phyloP scores from a whole-genome alignment of 2,797 vertebrate species.

The Hylomyscus alleni region DNA sequence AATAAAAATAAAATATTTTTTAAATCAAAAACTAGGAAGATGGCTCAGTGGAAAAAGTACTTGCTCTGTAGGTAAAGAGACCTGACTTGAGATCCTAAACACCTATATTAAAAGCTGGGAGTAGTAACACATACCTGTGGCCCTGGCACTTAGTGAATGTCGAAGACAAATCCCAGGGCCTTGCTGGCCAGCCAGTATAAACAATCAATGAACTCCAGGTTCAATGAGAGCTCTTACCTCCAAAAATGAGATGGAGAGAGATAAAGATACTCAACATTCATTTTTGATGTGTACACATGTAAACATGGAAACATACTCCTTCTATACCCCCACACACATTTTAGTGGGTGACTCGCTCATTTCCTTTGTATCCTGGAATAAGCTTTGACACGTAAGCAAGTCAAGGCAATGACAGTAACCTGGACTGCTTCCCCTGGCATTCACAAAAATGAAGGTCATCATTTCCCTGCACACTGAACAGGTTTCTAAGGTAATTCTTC shows the following conservation, averaged over 20 bases:
- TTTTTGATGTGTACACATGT: not conserved
- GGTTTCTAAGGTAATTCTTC: constrained; percentile 21
- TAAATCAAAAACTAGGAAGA: not conserved
- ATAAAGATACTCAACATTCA: not conserved
- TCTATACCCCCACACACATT: not conserved
- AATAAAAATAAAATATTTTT: not conserved
- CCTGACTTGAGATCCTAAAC: not conserved
- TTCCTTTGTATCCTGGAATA: not conserved
- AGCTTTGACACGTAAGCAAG: not conserved
- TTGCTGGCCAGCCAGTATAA: no score
- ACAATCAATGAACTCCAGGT: not conserved
- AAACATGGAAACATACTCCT: not conserved
- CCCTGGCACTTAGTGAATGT: not conserved
- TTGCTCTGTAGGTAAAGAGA: not conserved
- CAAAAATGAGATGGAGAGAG: not conserved
- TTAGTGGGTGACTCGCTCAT: not conserved
- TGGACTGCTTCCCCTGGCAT: not conserved
- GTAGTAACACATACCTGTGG: not conserved
- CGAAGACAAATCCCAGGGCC: not conserved
- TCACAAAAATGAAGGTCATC: not conserved
- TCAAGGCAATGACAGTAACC: not conserved
- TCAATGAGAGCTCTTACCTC: not conserved
- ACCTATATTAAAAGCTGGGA: not conserved
- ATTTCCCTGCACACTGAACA: not conserved
- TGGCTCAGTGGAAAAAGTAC: not conserved